phyloP scores from a whole-genome alignment of 2,113 vertebrate species.

The Corythornis vintsioides region DNA sequence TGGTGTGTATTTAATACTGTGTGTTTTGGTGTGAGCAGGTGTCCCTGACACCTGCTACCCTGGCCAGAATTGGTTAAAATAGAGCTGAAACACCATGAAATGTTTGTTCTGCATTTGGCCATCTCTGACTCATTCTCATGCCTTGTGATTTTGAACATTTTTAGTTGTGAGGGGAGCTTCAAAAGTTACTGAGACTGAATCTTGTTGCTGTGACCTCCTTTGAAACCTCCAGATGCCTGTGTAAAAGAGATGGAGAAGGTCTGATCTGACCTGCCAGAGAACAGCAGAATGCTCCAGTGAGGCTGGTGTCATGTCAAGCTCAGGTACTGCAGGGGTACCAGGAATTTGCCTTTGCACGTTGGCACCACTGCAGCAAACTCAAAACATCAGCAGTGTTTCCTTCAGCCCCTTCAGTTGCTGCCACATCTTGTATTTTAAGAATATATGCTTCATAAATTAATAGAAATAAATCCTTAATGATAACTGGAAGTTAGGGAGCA shows the following conservation, averaged over 20 bases:
- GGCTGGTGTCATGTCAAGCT: neutral
- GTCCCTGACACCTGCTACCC: neutral
- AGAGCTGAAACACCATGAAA: neutral
- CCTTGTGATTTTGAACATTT: neutral
- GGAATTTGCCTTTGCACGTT: neutral
- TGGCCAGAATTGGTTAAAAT: neutral
- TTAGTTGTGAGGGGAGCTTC: neutral
- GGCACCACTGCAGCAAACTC: neutral
- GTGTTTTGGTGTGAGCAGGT: neutral
- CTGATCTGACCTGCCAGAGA: neutral
- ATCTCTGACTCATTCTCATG: neutral
- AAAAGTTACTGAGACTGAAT: neutral
- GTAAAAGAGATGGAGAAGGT: neutral
- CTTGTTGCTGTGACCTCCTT: neutral
- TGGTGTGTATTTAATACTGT: neutral
- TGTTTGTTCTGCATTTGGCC: constrained; percentile 11
- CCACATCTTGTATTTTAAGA: neutral
- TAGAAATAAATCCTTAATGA: neutral
- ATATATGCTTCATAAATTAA: neutral
- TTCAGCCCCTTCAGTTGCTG: neutral
- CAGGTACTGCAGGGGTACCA: neutral
- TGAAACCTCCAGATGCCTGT: neutral
- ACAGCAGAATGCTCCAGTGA: neutral
- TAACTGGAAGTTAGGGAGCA: neutral
- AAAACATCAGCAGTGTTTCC: neutral